A percentile compares a stretch with the other conserved stretches of the same genome.
Conservation (phyloP, 2,797 vertebrate genomes). For the Moxostoma hubbsi region DNA sequence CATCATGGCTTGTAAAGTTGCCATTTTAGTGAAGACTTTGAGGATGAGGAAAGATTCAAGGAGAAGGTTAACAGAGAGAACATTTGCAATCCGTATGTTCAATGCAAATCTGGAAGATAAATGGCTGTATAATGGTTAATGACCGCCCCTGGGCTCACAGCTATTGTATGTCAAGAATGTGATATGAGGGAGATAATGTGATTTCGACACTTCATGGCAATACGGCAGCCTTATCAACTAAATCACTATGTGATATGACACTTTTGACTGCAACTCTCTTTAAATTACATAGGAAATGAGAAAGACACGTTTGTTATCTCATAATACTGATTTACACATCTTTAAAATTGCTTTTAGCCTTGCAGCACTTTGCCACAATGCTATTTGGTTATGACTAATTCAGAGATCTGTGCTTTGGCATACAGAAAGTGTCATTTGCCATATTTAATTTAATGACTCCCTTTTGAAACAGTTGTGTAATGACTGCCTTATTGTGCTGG, state of each 20-base stretch:
- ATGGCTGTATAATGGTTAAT: slow-evolving; percentile 45
- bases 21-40: slow-evolving; percentile 29
- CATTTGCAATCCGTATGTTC: slow-evolving; percentile 36
- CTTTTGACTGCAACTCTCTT: slow-evolving; percentile 28
- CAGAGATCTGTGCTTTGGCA: slow-evolving; percentile 7
- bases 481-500: slow-evolving; percentile 30
- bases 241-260: slow-evolving; percentile 25
- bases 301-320: slow-evolving; percentile 26
- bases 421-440: slow-evolving; percentile 40
- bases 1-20: slow-evolving; percentile 36
- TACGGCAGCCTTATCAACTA: slow-evolving; percentile 31
- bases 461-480: slow-evolving; percentile 29
- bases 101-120: slow-evolving; percentile 37
- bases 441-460: slow-evolving; percentile 30
- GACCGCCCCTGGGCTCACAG: slow-evolving; percentile 41
- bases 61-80: slow-evolving; percentile 34
- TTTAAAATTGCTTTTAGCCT: slow-evolving; percentile 26
- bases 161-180: slow-evolving; percentile 51
- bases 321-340: slow-evolving; percentile 37
- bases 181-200: slow-evolving; percentile 48
- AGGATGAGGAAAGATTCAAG: slow-evolving; percentile 21
- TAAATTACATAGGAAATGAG: slow-evolving; percentile 7
- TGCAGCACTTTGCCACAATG: slow-evolving; percentile 19
- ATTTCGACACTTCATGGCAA: slow-evolving; percentile 35
- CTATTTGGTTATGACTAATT: slow-evolving; percentile 29